Percentiles rank a stretch among this genome's conserved stretches.
These are phyloP conservation scores for Slavum lentiscoides DNA, from an alignment of 2,888 invertebrate species.

Conservation along the genomic window DNA sequence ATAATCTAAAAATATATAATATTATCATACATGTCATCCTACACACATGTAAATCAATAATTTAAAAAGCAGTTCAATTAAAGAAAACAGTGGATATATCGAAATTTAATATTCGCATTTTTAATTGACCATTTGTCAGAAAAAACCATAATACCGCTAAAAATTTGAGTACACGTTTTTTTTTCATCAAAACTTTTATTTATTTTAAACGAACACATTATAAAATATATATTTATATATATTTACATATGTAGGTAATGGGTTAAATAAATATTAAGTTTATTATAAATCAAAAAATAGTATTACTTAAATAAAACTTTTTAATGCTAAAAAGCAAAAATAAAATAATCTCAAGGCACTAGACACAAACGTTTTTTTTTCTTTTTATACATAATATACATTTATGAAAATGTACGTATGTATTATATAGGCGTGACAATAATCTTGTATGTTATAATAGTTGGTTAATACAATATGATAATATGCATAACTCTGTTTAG, in stretches of 20 bases:
- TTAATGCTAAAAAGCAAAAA: slow-evolving; percentile 37
- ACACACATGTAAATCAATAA: too few relatives aligned
- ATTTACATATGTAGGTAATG: not conserved
- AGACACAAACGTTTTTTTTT: slow-evolving; percentile 6
- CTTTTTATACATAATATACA: slow-evolving; percentile 19
- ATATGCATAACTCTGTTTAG: slow-evolving; percentile 25
- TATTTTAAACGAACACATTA: too few relatives aligned
- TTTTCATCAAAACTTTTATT: too few relatives aligned
- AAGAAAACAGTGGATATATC: too few relatives aligned
- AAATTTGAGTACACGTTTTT: too few relatives aligned
- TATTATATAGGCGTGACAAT: not conserved
- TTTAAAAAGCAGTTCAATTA: too few relatives aligned
- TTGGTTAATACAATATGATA: slow-evolving; percentile 39
- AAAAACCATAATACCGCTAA: too few relatives aligned
- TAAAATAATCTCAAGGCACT: slow-evolving; percentile 49
- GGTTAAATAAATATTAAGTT: slow-evolving; percentile 17
- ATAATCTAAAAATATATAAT: too few relatives aligned
- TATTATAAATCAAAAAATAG: slow-evolving; percentile 34
- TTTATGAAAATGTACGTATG: slow-evolving; percentile 28
- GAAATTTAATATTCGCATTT: too few relatives aligned
- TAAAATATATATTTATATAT: too few relatives aligned
- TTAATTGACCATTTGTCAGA: too few relatives aligned
- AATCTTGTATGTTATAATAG: slow-evolving; percentile 1
- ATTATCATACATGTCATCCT: too few relatives aligned
- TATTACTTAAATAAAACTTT: slow-evolving; percentile 40